Conservation (phyloP, 2,113 vertebrate genomes). For the Pao palembangensis region DNA sequence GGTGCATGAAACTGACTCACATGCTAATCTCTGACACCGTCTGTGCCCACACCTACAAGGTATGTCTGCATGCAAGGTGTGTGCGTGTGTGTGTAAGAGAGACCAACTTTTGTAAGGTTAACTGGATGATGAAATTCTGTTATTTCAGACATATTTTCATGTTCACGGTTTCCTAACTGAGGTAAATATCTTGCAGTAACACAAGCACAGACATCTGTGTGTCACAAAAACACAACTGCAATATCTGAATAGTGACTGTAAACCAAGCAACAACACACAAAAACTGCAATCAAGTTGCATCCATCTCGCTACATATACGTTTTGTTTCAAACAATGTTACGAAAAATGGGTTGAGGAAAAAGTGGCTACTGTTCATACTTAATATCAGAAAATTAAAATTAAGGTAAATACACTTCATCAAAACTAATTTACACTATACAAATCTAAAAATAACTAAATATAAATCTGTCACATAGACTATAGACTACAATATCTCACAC, state of each 20-base stretch:
- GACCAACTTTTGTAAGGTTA: slow-evolving; percentile 31
- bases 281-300: background rate
- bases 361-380: background rate
- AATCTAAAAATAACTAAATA: background rate
- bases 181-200: background rate
- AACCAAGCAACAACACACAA: background rate
- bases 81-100: slow-evolving; percentile 14
- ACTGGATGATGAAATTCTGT: slow-evolving; percentile 21
- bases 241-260: background rate
- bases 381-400: too few relatives aligned
- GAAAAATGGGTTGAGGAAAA: too few relatives aligned
- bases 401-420: too few relatives aligned
- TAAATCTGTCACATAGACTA: background rate
- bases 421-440: background rate
- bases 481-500: too few relatives aligned
- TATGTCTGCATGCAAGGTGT: slow-evolving; percentile 38
- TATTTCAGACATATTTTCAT: background rate
- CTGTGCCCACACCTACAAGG: slow-evolving; percentile 39
- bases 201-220: background rate
- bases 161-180: too few relatives aligned
- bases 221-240: too few relatives aligned
- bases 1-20: slow-evolving; percentile 72
- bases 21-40: slow-evolving; percentile 44
- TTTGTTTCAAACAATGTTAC: too few relatives aligned
- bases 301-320: too few relatives aligned